A percentile compares a stretch with the other conserved stretches of the same genome.
These are phyloP conservation scores for Polypedilum pembai DNA, from an alignment of 1,140 invertebrate species.

Conservation along the genomic window DNA sequence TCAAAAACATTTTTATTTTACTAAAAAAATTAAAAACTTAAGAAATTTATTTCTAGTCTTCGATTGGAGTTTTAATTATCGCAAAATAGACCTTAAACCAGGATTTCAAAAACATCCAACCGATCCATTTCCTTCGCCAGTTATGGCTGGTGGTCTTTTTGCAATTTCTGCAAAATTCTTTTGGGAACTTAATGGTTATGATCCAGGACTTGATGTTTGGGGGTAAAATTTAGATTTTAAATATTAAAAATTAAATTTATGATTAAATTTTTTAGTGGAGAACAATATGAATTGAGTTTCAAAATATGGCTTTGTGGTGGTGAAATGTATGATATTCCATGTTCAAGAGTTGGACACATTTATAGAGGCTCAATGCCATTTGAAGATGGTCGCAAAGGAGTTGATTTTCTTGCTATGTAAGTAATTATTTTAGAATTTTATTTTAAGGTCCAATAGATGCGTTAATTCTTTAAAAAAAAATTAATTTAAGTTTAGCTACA, in stretches of 20 bases:
- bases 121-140: slow-evolving; percentile 70
- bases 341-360: slow-evolving; percentile 93
- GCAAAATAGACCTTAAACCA: slow-evolving; percentile 64
- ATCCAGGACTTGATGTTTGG: too few relatives aligned
- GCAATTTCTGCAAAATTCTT: slow-evolving; percentile 65
- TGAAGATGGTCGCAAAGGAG: slow-evolving; percentile 72
- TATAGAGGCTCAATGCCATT: slow-evolving; percentile 77
- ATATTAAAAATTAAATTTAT: too few relatives aligned
- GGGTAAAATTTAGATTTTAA: too few relatives aligned
- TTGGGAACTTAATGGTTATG: slow-evolving; percentile 73
- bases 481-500: too few relatives aligned
- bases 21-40: too few relatives aligned
- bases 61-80: slow-evolving; percentile 75
- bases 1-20: too few relatives aligned
- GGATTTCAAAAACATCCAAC: slow-evolving; percentile 63
- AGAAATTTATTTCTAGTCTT: too few relatives aligned
- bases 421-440: not conserved
- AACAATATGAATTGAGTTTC: slow-evolving; percentile 15
- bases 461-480: too few relatives aligned
- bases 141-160: slow-evolving; percentile 71
- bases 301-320: slow-evolving; percentile 81
- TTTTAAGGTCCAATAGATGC: too few relatives aligned
- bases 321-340: slow-evolving; percentile 81
- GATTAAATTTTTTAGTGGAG: slow-evolving; percentile 31
- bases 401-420: slow-evolving; percentile 59